Percentiles rank a stretch among this genome's conserved stretches.
Evolutionary conservation across 2,888 invertebrate species (phyloP).

Genomic region (Lepidonotus clava): DNA sequence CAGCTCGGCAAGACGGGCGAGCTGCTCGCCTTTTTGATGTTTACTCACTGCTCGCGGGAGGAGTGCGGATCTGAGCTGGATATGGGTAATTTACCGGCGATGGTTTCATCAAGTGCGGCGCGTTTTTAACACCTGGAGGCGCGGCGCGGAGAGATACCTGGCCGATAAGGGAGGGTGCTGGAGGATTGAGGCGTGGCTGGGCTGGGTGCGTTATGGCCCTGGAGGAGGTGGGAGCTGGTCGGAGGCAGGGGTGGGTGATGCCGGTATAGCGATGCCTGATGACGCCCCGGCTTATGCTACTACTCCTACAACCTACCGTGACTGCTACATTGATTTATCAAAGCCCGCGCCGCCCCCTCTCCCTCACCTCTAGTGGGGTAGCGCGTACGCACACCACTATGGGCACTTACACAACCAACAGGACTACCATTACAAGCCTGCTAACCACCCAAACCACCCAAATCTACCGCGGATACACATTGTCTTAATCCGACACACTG

Average conservation of each 20-base stretch:
- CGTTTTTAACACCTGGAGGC: not conserved
- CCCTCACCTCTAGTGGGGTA: too few species aligned
- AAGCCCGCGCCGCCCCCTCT: too few species aligned
- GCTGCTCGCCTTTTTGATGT: not conserved
- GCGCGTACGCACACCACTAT: too few species aligned
- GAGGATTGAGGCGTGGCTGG: not conserved
- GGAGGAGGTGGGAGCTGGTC: too few species aligned
- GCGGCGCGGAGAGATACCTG: not conserved
- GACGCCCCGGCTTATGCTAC: too few species aligned
- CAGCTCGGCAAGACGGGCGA: not conserved
- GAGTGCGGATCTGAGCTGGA: not conserved
- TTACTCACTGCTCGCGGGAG: not conserved
- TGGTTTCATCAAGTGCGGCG: not conserved
- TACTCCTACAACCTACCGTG: not conserved
- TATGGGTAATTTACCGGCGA: constrained; percentile 24
- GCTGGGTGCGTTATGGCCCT: not conserved
- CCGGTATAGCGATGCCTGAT: too few species aligned
- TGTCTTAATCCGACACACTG: too few species aligned
- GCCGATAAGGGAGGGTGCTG: not conserved
- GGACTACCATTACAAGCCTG: too few species aligned
- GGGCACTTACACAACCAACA: too few species aligned
- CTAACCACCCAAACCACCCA: too few species aligned
- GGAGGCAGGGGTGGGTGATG: too few species aligned
- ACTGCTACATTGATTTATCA: not conserved
- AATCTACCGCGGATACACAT: too few species aligned